phyloP scores from a whole-genome alignment of 2,113 vertebrate species.

The Motacilla tschutschensis region DNA sequence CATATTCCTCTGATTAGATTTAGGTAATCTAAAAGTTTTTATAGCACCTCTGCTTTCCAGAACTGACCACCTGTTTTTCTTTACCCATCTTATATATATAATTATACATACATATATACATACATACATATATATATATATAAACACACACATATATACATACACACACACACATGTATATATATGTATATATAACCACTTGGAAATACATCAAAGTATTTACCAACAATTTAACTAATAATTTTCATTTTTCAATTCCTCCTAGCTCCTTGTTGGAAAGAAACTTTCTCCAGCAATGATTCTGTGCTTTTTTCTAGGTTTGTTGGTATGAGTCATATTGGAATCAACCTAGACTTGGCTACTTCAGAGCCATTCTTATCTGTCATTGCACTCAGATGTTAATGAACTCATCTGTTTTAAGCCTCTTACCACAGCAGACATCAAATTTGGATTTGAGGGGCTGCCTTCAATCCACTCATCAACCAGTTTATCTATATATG shows the following conservation, averaged over 20 bases:
- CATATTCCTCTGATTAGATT: not conserved
- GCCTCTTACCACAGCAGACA: not conserved
- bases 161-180: no score
- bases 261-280: not conserved
- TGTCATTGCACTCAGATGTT: not conserved
- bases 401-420: not conserved
- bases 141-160: accelerated
- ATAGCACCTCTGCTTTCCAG: not conserved
- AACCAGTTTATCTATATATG: not conserved
- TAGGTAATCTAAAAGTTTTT: not conserved
- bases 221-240: not conserved
- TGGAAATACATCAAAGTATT: not conserved
- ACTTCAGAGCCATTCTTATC: not conserved
- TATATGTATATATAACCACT: not conserved
- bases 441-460: not conserved
- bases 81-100: not conserved
- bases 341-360: not conserved
- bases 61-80: not conserved
- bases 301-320: not conserved
- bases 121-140: not conserved
- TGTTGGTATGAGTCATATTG: not conserved
- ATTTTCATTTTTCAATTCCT: not conserved
- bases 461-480: not conserved
- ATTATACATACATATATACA: no score
- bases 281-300: not conserved